Evolutionary conservation across 2,113 vertebrate genomes (phyloP), one percentile per base, ranked within the genome.

Genomic region (Lynx canadensis): DNA sequence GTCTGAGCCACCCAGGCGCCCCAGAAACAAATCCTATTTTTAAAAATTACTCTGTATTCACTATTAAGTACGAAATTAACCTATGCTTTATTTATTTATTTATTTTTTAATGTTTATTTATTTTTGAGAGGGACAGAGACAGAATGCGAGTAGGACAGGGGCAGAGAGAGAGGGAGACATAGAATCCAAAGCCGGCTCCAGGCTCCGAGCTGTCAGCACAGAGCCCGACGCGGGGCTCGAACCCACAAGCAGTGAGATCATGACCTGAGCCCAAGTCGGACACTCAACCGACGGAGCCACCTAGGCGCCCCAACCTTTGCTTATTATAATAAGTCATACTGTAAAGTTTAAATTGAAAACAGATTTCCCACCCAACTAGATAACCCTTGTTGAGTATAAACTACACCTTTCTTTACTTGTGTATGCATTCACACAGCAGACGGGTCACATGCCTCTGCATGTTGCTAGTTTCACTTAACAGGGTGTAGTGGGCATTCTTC

Each of bases 41-140:
- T 74, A 74, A 83, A 82, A 57, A 16, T 45, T 81, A 89, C 36
- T 79, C 27, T 88, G 3, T n/a, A 10, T 27, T 74, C 23, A 81
- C 15, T 41, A 90, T 96, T 92, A 80, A 55, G 48, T 92, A 55
- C 8, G 76, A 90, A 97, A 87, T 36, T 86, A 86, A 78, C 25
- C 50, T 29, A 36, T 71, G 38, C 8, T 45, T 45, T 45, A 45
- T 45, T 45, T 45, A 45, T 45, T 45, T 7, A 45, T 9, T 45
- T 45, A 45, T 45, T 45, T 45, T 9, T 1, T 45, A 45, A 45
- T 45, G 45, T 45, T 45, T 45, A 45, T 45, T 45, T 45, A 1
- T 9, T 45, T 45, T 45, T 45, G 45, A 45, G 45, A 45, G 45
- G 45, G 45, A 45, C 45, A 45, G 45, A 45, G 45, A 45, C 45